These are phyloP conservation scores for Drosophila limbata DNA, from an alignment of 2,888 invertebrate species.

Conservation along the genomic window DNA sequence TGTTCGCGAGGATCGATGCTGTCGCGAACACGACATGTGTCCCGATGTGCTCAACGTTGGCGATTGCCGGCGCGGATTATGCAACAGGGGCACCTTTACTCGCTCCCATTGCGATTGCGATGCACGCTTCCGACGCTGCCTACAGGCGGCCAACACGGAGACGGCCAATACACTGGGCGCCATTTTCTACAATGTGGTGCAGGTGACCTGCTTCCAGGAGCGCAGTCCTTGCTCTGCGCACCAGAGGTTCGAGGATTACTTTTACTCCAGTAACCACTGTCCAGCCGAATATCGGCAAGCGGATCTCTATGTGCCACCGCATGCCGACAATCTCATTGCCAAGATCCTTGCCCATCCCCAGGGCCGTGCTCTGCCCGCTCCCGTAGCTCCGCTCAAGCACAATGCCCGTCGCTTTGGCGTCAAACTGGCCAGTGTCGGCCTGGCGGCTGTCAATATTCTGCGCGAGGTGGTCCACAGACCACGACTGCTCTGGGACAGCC, in stretches of 20 bases:
- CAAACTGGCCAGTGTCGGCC: slow-evolving; percentile 83
- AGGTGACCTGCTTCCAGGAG: slow-evolving; percentile 90
- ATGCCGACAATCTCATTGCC: slow-evolving; percentile 79
- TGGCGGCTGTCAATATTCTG: slow-evolving; percentile 82
- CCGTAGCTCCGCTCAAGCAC: slow-evolving; percentile 49
- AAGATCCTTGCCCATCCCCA: slow-evolving; percentile 76
- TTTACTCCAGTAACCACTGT: slow-evolving; percentile 72
- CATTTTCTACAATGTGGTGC: slow-evolving; percentile 91
- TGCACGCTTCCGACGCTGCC: slow-evolving; percentile 89
- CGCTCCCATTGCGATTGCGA: slow-evolving; percentile 92
- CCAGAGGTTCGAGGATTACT: slow-evolving; percentile 87
- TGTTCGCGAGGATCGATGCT: slow-evolving; percentile 89
- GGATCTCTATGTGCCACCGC: slow-evolving; percentile 83
- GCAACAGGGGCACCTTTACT: slow-evolving; percentile 89
- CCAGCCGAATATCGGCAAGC: slow-evolving; percentile 79
- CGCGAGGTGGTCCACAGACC: slow-evolving; percentile 81
- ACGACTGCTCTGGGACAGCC: slow-evolving; percentile 72
- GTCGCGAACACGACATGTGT: slow-evolving; percentile 91
- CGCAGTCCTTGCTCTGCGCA: slow-evolving; percentile 88
- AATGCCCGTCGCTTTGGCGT: slow-evolving; percentile 81
- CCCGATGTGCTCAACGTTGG: slow-evolving; percentile 87
- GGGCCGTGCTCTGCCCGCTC: slow-evolving; percentile 58
- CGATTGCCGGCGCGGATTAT: slow-evolving; percentile 88
- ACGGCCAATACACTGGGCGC: slow-evolving; percentile 91
- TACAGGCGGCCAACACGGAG: slow-evolving; percentile 89